Evolutionary conservation across 2,888 invertebrate genomes (phyloP), one percentile per base, ranked within the genome.

Genomic region (Plebejus argus): DNA sequence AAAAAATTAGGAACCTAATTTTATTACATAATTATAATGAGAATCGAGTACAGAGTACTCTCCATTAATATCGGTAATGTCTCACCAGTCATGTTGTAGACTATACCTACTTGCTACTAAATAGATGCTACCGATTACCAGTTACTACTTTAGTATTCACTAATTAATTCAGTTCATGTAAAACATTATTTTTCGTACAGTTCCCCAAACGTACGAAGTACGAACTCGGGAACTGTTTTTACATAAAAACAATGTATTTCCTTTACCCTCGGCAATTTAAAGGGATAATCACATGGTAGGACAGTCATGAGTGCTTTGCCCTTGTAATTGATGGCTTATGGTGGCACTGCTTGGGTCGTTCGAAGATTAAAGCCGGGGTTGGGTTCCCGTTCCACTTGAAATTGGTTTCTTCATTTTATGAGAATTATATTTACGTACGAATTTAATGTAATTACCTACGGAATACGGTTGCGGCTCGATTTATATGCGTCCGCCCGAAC

Each of bases 231-330:
- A 28, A 33, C 61, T 23, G 61, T 12, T 61, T 71, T 39, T 39
- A 71, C 35, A 71, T 71, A 39, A 71, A 71, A 71, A 39, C 71
- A 71, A 39, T 20, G 23, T 7, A 4, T 45, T 45, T 39, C 45
- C 20, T 45, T 12, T 23, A 45, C 45, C 72, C 20, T 39, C 39
- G 15, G 72, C 72, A 72, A 23, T 45, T 72, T 35, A 72, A 72
- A 45, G 72, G 72, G 72, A 72, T 72, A 72, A 72, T 39, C 72
- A 45, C 72, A 72, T 72, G 72, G 39, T 20, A 23, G 6, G 66
- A 15, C 66, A 66, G 66, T 23, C 39, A 8, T 39, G 72, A 72
- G 72, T 45, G 39, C 45, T 72, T 20, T 15, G 28, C 66, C 72
- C 71, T 12, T 71, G 71, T 71, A 71, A 71, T 72, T 39, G 45